Base-by-base conservation (phyloP, 2,888 invertebrate genomes). In the Spilarctia lutea region DNA sequence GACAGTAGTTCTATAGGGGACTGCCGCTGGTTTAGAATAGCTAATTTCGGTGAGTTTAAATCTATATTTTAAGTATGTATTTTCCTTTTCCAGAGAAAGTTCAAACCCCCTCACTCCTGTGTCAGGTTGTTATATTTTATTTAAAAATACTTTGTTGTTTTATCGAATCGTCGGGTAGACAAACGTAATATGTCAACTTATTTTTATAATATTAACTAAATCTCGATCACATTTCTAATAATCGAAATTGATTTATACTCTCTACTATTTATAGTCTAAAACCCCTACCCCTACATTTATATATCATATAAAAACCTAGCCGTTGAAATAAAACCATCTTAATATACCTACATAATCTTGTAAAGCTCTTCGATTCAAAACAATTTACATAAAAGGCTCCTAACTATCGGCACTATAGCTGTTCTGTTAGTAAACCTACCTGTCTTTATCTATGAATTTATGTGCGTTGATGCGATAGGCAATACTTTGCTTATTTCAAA, bases 381-480 rank as follows among this genome's bases (percentile, higher is more conserved):
- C 48, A 48, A 71, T 35, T 65, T 71, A 71, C 71, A 71, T 71
- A 56, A 33, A 71, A 65, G 71, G 33, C n/a, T 42, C 13, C 13
- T 42, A 7, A 45, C 45, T 71, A 65, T 65, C 48, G 48, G 48
- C 71, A 35, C 71, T 71, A 33, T 30, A 24, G 42, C 45, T 45
- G 65, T 45, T 45, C 65, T 71, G 24, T 71, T 71, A 65, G 65
- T 24, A 4, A 20, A 20, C 30, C 11, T 27, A 30, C 20, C 20
- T 45, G 63, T 71, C 30, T 30, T 63, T 60, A 69, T 63, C 60
- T 60, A 63, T 30, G 30, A 42, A 63, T 71, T 71, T 71, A 71
- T 71, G 70, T 71, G 27, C 30, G 18, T 39, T 20, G 30, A 42
- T 71, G n/a, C 39, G 42, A 30, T 27, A 45, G 45, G 27, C 11